These are phyloP conservation scores for Incurvaria masculella DNA, from an alignment of 2,888 invertebrate genomes.

Conservation along the genomic window DNA sequence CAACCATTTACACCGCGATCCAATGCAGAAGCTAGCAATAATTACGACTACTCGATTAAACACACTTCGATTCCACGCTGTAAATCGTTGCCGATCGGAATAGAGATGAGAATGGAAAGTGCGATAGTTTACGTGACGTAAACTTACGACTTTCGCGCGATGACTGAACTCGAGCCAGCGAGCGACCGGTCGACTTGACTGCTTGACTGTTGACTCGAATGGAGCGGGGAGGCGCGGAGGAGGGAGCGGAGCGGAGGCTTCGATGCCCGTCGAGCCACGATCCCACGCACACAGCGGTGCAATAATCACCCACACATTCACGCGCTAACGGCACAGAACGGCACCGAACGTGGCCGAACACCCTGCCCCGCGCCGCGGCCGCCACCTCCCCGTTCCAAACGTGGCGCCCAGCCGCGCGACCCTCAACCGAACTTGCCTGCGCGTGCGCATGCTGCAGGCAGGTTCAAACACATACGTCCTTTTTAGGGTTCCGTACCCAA, in stretches of 20 bases:
- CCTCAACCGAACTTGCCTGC: conserved; percentile 4
- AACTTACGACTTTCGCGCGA: conserved; percentile 54
- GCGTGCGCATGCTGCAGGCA: neutral
- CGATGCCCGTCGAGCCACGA: too few relatives aligned
- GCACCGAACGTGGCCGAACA: conserved; percentile 33
- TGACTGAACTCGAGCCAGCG: conserved; percentile 51
- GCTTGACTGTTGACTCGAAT: too few relatives aligned
- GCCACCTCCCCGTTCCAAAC: conserved; percentile 23
- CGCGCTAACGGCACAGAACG: too few relatives aligned
- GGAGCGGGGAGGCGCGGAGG: too few relatives aligned
- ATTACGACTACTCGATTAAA: neutral
- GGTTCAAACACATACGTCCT: neutral
- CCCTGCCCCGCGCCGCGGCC: conserved; percentile 31
- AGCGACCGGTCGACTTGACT: conserved; percentile 15
- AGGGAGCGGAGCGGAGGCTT: too few relatives aligned
- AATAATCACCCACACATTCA: too few relatives aligned
- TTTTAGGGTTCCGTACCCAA: too few relatives aligned
- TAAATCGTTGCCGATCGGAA: neutral
- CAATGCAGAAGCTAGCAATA: neutral
- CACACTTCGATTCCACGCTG: neutral
- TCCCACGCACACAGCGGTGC: neutral
- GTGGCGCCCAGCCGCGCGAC: conserved; percentile 14
- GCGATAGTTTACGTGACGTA: conserved; percentile 36
- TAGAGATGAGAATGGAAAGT: neutral
- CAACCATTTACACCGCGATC: neutral